phyloP scores from a whole-genome alignment of 1,140 invertebrate species.

The Zophobas atratus region DNA sequence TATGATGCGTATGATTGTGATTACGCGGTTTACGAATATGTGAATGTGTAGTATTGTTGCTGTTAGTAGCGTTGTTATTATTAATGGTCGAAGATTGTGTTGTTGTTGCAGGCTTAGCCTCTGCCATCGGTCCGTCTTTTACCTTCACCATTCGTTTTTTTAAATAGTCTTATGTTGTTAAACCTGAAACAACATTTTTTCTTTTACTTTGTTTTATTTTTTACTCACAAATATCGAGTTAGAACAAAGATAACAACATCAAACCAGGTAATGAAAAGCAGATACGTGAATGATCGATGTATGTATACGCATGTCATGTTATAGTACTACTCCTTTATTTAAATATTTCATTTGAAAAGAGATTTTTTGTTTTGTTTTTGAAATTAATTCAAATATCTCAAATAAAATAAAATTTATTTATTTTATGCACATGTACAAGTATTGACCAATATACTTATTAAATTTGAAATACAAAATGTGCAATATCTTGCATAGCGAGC shows the following conservation, averaged over 20 bases:
- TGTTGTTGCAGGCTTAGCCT: conserved; percentile 55
- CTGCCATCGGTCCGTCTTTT: conserved; percentile 64
- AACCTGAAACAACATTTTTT: conserved; percentile 29
- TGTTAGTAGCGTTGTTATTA: conserved; percentile 48
- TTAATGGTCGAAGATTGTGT: conserved; percentile 48
- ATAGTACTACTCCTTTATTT: too few relatives aligned
- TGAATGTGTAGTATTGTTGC: conserved; percentile 45
- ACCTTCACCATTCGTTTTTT: conserved; percentile 66
- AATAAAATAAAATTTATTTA: too few relatives aligned
- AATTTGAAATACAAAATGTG: too few relatives aligned
- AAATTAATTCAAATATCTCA: too few relatives aligned
- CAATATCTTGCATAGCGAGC: too few relatives aligned
- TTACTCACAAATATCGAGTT: neutral
- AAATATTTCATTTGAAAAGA: too few relatives aligned
- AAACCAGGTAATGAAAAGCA: neutral
- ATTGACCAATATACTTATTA: too few relatives aligned
- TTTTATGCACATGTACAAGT: too few relatives aligned
- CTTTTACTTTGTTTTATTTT: neutral
- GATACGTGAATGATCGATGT: neutral
- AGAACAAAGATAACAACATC: too few relatives aligned
- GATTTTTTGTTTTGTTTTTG: too few relatives aligned
- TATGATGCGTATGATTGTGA: conserved; percentile 61
- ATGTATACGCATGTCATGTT: too few relatives aligned
- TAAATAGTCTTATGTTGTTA: conserved; percentile 25
- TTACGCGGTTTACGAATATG: conserved; percentile 48